These are phyloP conservation scores for Chiloscyllium punctatum DNA, from an alignment of 2,797 vertebrate genomes.

Conservation along the genomic window DNA sequence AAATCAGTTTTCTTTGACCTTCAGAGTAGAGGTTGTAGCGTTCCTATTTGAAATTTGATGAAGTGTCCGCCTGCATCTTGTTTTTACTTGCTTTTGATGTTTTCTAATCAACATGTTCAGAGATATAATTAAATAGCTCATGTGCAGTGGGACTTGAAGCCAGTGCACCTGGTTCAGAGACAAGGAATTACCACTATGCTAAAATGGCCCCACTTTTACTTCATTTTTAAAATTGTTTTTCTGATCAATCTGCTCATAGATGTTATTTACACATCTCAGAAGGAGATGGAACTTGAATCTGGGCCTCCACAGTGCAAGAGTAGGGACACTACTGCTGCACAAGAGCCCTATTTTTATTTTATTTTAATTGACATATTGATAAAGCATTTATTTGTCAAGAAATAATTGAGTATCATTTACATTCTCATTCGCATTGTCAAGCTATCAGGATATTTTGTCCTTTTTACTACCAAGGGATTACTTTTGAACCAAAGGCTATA, in stretches of 20 bases:
- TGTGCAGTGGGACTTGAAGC: too few species aligned
- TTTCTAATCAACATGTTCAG: too few species aligned
- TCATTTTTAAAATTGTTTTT: too few species aligned
- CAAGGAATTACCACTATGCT: too few species aligned
- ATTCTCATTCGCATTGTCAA: not conserved
- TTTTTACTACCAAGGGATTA: not conserved
- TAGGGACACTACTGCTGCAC: too few species aligned
- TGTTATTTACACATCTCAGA: too few species aligned
- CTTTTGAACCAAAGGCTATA: not conserved
- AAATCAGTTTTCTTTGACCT: not conserved
- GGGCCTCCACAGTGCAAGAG: too few species aligned
- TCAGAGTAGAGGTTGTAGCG: not conserved
- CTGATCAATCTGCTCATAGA: too few species aligned
- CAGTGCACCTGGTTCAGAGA: too few species aligned
- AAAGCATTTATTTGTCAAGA: not conserved
- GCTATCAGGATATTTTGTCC: not conserved
- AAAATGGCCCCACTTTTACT: too few species aligned
- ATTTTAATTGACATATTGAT: not conserved
- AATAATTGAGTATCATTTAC: not conserved
- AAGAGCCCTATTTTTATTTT: not conserved
- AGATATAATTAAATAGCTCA: too few species aligned
- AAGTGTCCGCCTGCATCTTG: not conserved
- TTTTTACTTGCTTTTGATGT: not conserved
- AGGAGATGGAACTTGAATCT: too few species aligned
- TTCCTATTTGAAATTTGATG: not conserved